Conservation (phyloP, 2,113 vertebrate genomes). For the Oreocharis arfaki region DNA sequence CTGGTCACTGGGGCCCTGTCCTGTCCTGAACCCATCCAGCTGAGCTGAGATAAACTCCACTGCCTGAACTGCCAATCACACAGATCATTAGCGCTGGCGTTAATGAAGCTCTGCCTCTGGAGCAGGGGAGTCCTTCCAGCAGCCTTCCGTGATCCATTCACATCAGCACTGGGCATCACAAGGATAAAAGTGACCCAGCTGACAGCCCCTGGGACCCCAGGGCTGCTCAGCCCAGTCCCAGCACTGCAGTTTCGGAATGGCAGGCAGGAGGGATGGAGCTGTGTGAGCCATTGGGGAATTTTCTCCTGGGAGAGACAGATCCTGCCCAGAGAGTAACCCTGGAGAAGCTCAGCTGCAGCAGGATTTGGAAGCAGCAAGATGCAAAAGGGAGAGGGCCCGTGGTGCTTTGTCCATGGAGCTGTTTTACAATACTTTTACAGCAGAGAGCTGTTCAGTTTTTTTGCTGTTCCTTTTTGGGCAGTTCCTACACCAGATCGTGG, state of each 20-base stretch:
- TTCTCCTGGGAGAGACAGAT: background rate
- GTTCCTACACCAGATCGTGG: background rate
- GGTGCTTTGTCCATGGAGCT: background rate
- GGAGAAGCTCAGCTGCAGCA: background rate
- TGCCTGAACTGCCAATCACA: background rate
- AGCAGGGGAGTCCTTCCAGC: background rate
- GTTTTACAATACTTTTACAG: background rate
- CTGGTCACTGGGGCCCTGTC: background rate
- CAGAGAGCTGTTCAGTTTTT: background rate
- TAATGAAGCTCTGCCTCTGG: background rate
- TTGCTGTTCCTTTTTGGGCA: background rate
- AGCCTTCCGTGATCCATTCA: background rate
- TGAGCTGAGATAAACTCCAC: background rate
- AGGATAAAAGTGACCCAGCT: too few species aligned
- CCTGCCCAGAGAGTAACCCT: background rate
- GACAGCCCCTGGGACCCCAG: background rate
- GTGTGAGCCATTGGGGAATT: too few species aligned
- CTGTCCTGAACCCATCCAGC: background rate
- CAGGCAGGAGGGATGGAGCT: background rate
- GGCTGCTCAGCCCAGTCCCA: background rate
- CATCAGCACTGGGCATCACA: background rate
- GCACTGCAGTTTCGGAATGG: fast-evolving
- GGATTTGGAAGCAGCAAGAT: background rate
- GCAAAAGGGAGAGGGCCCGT: background rate
- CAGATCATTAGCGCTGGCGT: background rate